Evolutionary conservation across 2,113 vertebrate genomes (phyloP).

Genomic region (Gymnogyps californianus): DNA sequence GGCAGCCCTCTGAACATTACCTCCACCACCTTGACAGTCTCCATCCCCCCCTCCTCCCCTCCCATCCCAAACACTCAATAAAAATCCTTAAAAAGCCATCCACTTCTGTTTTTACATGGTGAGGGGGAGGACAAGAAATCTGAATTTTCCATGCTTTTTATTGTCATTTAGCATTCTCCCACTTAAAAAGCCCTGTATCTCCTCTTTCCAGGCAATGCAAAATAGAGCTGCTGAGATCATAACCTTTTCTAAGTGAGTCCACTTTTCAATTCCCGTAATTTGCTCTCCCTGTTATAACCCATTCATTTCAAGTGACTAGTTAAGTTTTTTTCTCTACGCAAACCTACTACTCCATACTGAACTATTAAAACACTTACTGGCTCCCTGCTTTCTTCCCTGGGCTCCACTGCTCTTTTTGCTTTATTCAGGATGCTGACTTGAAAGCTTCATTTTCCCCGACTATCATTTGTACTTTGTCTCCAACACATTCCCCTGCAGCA

Average conservation of each 20-base stretch:
- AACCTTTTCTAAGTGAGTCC: not conserved
- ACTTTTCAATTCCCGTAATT: not conserved
- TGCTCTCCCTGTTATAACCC: not conserved
- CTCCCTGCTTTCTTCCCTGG: not conserved
- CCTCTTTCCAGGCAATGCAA: not conserved
- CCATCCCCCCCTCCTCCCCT: fast-evolving
- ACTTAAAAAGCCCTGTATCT: not conserved
- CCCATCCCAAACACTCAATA: not conserved
- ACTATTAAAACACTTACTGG: not conserved
- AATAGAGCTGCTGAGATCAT: not conserved
- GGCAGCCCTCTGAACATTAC: not conserved
- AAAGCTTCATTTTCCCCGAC: not conserved
- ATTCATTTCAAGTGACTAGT: not conserved
- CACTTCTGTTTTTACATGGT: not conserved
- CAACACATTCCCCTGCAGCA: not conserved
- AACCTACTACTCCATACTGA: not conserved
- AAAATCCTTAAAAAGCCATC: not conserved
- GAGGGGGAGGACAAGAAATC: not conserved
- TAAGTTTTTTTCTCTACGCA: not conserved
- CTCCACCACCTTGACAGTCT: not conserved
- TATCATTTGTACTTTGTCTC: not conserved
- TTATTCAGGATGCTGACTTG: not conserved
- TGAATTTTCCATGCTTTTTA: not conserved
- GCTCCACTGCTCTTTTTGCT: not conserved
- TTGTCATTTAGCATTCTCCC: not conserved